Evolutionary conservation across 1,140 invertebrate genomes (phyloP).

Genomic region (Anastatus disparis): DNA sequence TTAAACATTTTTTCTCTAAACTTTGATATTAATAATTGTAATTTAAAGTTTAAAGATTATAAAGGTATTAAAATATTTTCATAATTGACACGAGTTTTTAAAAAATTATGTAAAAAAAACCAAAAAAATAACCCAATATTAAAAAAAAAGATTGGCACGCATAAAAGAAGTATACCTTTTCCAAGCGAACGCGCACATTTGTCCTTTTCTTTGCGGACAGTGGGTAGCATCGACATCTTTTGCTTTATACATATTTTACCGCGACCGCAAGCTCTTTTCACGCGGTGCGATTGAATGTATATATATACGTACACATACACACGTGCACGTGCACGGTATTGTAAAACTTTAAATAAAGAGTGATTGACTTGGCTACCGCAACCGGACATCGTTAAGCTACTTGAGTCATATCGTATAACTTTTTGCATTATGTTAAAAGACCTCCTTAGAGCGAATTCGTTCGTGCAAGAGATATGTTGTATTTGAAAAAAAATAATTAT

Average conservation of each 20-base stretch:
- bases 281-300: not conserved
- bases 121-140: too few relatives aligned
- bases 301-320: not conserved
- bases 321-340: not conserved
- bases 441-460: conserved; percentile 19
- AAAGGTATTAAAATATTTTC: too few relatives aligned
- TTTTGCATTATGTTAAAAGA: conserved; percentile 4
- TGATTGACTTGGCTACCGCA: conserved; percentile 33
- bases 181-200: not conserved
- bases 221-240: not conserved
- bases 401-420: too few relatives aligned
- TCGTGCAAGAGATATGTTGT: too few relatives aligned
- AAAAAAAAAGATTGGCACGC: too few relatives aligned
- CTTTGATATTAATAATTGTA: too few relatives aligned
- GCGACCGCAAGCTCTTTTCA: conserved; percentile 23
- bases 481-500: too few relatives aligned
- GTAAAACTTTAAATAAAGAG: not conserved
- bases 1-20: too few relatives aligned
- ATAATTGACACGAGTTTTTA: too few relatives aligned
- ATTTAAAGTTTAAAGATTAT: too few relatives aligned
- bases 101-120: too few relatives aligned
- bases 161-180: not conserved
- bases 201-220: not conserved
- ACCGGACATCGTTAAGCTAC: conserved; percentile 41
- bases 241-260: too few relatives aligned